Conservation (phyloP, 2,113 vertebrate species). For the Cyrtonyx montezumae region DNA sequence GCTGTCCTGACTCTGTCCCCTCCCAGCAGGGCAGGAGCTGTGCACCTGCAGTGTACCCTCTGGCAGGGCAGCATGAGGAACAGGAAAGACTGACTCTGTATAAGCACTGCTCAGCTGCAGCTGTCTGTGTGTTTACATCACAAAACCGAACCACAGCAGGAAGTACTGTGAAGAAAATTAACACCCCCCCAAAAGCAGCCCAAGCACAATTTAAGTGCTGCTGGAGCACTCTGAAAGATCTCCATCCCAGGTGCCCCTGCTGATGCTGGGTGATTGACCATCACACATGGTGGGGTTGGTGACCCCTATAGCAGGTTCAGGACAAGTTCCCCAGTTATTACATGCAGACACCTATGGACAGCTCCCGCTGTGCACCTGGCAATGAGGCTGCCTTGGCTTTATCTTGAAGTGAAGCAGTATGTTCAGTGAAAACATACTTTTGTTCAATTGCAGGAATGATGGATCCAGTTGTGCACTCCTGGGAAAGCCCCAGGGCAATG, state of each 20-base stretch:
- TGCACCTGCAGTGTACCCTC: background rate
- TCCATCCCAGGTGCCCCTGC: fast-evolving
- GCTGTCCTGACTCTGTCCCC: background rate
- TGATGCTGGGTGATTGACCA: background rate
- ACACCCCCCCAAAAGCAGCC: background rate
- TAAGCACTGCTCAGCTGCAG: background rate
- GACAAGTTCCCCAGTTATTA: background rate
- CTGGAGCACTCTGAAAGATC: background rate
- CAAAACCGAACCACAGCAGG: background rate
- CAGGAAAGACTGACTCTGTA: background rate
- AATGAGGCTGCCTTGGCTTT: background rate
- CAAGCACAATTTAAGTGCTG: background rate
- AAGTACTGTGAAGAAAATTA: background rate
- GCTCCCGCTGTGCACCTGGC: background rate
- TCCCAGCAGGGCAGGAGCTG: background rate
- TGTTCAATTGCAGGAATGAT: background rate
- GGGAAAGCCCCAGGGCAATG: background rate
- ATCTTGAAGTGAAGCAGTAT: background rate
- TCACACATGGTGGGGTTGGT: fast-evolving
- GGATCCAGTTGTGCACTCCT: background rate
- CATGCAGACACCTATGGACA: background rate
- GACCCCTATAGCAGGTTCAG: fast-evolving
- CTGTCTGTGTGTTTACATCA: background rate
- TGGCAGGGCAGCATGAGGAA: background rate
- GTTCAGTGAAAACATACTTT: background rate